Conservation (phyloP, 2,888 invertebrate genomes). For the Papilio elwesi region DNA sequence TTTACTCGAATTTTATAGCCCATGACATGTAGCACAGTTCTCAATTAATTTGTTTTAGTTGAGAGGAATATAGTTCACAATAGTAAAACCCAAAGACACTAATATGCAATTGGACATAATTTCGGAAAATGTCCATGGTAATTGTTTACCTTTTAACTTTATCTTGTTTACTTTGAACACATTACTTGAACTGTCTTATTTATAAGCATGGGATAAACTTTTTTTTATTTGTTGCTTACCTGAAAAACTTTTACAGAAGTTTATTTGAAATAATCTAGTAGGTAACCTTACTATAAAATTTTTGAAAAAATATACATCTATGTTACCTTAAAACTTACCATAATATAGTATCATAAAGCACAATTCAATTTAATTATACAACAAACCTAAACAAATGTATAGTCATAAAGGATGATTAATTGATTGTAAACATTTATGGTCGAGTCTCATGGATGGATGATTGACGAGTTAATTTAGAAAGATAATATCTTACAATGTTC, state of each 20-base stretch:
- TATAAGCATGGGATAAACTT: neutral
- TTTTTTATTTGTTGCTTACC: too few species aligned
- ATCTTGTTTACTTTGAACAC: too few species aligned
- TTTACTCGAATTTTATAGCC: neutral
- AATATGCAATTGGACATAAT: too few species aligned
- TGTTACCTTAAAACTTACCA: neutral
- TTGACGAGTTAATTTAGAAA: slow-evolving; percentile 27
- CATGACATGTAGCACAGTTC: neutral
- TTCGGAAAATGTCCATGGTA: too few species aligned
- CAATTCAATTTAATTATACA: slow-evolving; percentile 24
- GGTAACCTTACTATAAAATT: neutral
- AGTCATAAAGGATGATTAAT: slow-evolving; percentile 15
- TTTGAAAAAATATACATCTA: neutral
- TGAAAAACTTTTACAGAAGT: neutral
- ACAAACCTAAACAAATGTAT: slow-evolving; percentile 16
- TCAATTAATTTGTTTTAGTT: too few species aligned
- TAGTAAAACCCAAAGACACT: too few species aligned
- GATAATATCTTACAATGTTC: slow-evolving; percentile 35
- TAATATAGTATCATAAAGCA: slow-evolving; percentile 1
- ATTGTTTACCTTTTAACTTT: too few species aligned
- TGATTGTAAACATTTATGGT: slow-evolving; percentile 29
- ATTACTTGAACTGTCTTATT: neutral
- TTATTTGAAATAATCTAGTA: neutral
- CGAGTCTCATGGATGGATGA: slow-evolving; percentile 38
- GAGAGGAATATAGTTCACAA: too few species aligned